Base-by-base conservation (phyloP, 2,113 vertebrate genomes). In the Aegotheles bennettii region DNA sequence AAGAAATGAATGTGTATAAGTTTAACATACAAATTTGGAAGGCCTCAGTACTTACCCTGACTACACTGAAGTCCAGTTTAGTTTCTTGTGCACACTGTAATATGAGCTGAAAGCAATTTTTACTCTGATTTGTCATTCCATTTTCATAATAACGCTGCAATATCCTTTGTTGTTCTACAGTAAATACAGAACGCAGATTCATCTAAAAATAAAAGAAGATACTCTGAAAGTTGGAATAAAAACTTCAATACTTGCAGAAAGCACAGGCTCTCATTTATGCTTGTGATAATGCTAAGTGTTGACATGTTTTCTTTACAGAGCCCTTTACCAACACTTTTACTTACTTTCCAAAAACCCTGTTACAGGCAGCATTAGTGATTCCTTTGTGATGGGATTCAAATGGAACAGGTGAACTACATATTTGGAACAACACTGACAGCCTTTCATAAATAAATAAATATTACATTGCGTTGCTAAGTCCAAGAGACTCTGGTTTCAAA, bases 81-180 rank as follows among this genome's bases (percentile, higher is more conserved):
- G 99, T 99, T 98, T 99, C 99, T 97, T 99, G 99, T 93, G 99
- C 99, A 98, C 99, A 99, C 96, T 99, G 99, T 94, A 99, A 98
- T 97, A 99, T 99, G 94, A 99, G 98, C 98, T 99, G 99, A 98
- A 99, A 99, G 98, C 99, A 99, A 97, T 99, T 98, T 98, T 99
- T 99, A 98, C 99, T 99, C 97, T 99, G 99, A 99, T 99, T 99
- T 98, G 99, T 99, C 99, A 99, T 99, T 97, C 99, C 99, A 98
- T 99, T 99, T 76, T 99, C 99, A 97, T 99, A 99, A 98, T 99
- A 99, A 92, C 99, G 99, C 95, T 99, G 99, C 89, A 99, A 98
- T 98, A 99, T 99, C 96, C 98, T 98, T 98, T 99, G 99, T 98
- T 99, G 99, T 70, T 99, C 99, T 97, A 98, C 98, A 89, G 99